Evolutionary conservation across 1,140 invertebrate species (phyloP).

Genomic region (Bursaphelenchus mucronatus): DNA sequence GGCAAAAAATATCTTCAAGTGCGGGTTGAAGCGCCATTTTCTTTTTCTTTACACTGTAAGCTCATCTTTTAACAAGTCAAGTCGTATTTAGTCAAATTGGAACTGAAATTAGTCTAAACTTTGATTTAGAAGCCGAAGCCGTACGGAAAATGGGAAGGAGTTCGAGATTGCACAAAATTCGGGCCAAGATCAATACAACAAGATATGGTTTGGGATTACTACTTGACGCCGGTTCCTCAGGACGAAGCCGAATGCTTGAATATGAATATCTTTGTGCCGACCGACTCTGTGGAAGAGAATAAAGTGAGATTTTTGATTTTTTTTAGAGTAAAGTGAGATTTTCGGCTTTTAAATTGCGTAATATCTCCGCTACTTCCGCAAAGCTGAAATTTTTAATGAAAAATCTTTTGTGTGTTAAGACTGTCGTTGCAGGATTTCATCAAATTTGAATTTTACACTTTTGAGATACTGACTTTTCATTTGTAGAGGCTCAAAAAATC

Average conservation of each 20-base stretch:
- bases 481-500: neutral
- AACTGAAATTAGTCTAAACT: neutral
- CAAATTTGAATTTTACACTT: neutral
- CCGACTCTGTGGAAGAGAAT: no score
- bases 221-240: conserved; percentile 12
- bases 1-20: no score
- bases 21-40: no score
- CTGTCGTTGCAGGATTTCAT: neutral
- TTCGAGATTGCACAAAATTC: conserved; percentile 11
- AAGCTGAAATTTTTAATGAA: no score
- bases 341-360: no score
- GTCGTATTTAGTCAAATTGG: no score
- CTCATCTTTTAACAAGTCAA: no score
- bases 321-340: no score
- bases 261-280: conserved; percentile 13
- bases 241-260: conserved; percentile 16
- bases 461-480: conserved; percentile 4
- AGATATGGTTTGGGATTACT: conserved; percentile 16
- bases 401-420: no score
- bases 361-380: no score
- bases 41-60: no score
- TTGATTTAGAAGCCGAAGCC: conserved; percentile 10
- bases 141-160: neutral
- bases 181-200: conserved; percentile 18
- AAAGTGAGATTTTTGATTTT: no score